Conservation (phyloP, 2,113 vertebrate genomes). For the Platycercus adscitus region DNA sequence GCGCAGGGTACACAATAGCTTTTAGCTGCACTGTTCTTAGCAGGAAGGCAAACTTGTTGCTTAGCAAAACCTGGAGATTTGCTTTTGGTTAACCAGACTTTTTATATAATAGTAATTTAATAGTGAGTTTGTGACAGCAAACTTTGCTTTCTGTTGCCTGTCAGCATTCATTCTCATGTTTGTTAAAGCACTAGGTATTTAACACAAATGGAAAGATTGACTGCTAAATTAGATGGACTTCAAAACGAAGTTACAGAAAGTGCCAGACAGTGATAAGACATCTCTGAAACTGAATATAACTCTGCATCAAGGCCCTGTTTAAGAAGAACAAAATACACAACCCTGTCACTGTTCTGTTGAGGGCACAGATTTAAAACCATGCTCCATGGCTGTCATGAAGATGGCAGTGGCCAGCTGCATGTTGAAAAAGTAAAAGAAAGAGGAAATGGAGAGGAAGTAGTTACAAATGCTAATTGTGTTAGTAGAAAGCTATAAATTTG, state of each 20-base stretch:
- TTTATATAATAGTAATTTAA: neutral
- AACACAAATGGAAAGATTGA: neutral
- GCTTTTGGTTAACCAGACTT: neutral
- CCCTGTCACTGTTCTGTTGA: neutral
- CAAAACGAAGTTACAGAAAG: neutral
- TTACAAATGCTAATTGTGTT: constrained; percentile 35
- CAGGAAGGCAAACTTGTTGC: neutral
- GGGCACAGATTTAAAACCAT: neutral
- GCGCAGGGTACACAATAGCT: neutral
- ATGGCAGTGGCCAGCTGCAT: neutral
- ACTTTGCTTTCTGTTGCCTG: neutral
- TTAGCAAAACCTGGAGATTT: neutral
- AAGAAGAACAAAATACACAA: neutral
- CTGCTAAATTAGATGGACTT: constrained; percentile 9
- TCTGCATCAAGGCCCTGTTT: neutral
- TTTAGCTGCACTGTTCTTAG: neutral
- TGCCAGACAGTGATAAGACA: neutral
- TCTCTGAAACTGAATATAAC: neutral
- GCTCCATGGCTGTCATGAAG: neutral
- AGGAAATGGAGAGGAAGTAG: constrained; percentile 1
- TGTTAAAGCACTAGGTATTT: neutral
- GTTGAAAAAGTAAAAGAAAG: neutral
- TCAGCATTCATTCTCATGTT: neutral
- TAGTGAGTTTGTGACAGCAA: neutral
- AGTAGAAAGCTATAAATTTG: constrained; percentile 24